Base-by-base conservation (phyloP, 2,797 vertebrate species). In the Decapterus maruadsi region DNA sequence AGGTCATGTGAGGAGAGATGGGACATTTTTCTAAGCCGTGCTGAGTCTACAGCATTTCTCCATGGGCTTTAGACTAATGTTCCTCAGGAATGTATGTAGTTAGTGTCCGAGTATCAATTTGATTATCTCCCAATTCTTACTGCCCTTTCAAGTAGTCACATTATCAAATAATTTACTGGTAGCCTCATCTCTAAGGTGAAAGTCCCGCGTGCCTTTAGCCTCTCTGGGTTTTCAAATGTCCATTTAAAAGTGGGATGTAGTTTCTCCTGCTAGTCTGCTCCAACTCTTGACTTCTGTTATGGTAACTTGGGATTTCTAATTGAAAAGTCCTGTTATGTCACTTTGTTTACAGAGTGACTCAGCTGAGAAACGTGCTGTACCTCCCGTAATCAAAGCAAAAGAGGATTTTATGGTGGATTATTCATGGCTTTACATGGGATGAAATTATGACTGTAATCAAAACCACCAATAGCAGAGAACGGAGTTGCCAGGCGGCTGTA, bases 361-460 rank as follows among this genome's bases (percentile, higher is more conserved):
- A 29, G 51, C 74, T 60, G 67, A 77, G 72, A 87, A 87, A 86
- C 78, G 17, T 56, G 57, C 75, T 68, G 75, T 61, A 42, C 74
- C 62, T 74, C 60, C 51, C 79, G 66, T 70, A 77, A 78, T 88
- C 77, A 82, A 78, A 85, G 74, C 43, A 40, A 83, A 89, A 82
- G 75, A 74, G 78, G 77, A 86, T 84, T 89, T 90, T 75, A 78
- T 72, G 74, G 58, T 62, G 83, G 88, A 87, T 92, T 91, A 85
- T 73, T 31, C 56, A 56, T 31, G 51, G 51, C 65, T 64, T 80
- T 81, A 76, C 58, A 34, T 79, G 59, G 55, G 72, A 66, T 73
- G 74, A 87, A 87, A 81, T 83, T 89, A 76, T 90, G 85, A 80
- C 85, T 83, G 87, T 80, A 87, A 90, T 89, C 84, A 92, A 87